These are phyloP conservation scores for Poicephalus meyeri DNA, from an alignment of 2,113 vertebrate species.

Conservation along the genomic window DNA sequence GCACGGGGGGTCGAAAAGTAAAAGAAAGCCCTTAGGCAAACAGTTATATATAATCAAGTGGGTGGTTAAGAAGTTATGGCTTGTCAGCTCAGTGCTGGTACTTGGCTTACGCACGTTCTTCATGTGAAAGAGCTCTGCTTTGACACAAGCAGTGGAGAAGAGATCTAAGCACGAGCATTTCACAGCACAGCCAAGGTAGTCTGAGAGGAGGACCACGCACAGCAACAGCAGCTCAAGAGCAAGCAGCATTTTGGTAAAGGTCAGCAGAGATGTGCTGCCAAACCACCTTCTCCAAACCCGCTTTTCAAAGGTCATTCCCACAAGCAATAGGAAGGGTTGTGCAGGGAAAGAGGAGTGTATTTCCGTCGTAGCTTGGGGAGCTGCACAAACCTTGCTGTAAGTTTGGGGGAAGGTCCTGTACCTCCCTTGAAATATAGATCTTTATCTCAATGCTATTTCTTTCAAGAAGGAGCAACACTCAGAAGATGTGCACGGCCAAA, in stretches of 20 bases:
- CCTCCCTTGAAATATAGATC: background rate
- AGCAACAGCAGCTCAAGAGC: background rate
- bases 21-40: background rate
- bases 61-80: background rate
- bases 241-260: background rate
- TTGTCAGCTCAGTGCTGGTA: background rate
- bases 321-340: background rate
- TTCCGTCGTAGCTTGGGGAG: background rate
- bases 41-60: background rate
- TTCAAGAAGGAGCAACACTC: background rate
- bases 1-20: background rate
- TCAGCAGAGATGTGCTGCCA: background rate
- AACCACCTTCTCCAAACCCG: background rate
- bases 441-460: background rate
- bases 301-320: background rate
- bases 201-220: background rate
- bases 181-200: rapidly evolving
- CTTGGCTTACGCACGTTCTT: background rate
- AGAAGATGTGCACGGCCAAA: background rate
- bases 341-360: background rate
- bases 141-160: rapidly evolving
- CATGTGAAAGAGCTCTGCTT: background rate
- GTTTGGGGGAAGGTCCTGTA: background rate
- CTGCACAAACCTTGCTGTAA: background rate
- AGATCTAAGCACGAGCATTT: background rate